Conservation (phyloP, 1,140 invertebrate species). For the Oryctes rhinoceros region DNA sequence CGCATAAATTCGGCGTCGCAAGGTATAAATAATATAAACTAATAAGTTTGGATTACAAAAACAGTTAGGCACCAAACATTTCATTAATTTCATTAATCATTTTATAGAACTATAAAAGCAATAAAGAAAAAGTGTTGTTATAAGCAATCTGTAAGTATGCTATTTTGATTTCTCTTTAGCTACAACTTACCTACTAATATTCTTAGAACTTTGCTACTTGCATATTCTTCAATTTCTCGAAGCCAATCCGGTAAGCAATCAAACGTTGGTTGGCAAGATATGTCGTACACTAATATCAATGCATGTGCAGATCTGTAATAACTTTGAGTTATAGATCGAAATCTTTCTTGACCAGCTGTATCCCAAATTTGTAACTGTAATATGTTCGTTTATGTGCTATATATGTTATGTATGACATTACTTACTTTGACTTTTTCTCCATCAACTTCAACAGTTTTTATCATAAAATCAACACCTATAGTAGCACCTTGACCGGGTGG, state of each 20-base stretch:
- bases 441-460: slow-evolving; percentile 98
- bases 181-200: slow-evolving; percentile 83
- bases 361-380: slow-evolving; percentile 97
- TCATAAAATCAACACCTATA: slow-evolving; percentile 99
- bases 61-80: too few species aligned
- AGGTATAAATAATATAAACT: too few species aligned
- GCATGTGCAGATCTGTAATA: slow-evolving; percentile 98
- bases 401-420: background rate
- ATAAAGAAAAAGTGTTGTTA: background rate
- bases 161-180: background rate
- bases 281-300: slow-evolving; percentile 96
- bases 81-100: too few species aligned
- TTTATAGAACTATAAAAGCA: too few species aligned
- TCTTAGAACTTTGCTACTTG: slow-evolving; percentile 91
- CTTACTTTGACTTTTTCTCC: slow-evolving; percentile 97
- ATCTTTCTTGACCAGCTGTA: slow-evolving; percentile 96
- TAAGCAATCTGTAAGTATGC: background rate
- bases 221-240: slow-evolving; percentile 96
- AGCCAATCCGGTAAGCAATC: slow-evolving; percentile 96
- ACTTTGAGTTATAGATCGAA: slow-evolving; percentile 97
- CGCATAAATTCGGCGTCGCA: too few species aligned
- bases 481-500: slow-evolving; percentile 98
- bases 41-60: too few species aligned
- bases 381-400: background rate
- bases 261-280: slow-evolving; percentile 96